Evolutionary conservation across 2,797 vertebrate genomes (phyloP).

Genomic region (Eulemur mongoz): DNA sequence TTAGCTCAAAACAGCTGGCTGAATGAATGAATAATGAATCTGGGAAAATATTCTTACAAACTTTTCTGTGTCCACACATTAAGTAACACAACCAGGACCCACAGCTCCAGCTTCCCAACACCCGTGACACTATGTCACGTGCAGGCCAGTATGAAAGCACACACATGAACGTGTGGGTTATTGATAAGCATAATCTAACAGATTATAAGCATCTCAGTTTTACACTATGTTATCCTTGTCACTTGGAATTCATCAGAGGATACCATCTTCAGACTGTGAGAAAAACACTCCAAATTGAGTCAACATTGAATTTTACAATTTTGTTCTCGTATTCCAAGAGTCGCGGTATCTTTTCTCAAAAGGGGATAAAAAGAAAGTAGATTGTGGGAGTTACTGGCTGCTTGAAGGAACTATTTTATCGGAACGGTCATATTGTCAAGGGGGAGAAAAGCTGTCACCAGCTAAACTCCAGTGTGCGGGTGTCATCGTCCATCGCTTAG

Average conservation of each 20-base stretch:
- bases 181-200: neutral
- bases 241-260: neutral
- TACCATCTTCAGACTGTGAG: neutral
- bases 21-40: neutral
- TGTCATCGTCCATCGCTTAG: fast-evolving
- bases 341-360: neutral
- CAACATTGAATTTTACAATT: neutral
- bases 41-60: neutral
- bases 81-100: neutral
- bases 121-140: fast-evolving
- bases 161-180: fast-evolving
- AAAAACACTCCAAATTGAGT: neutral
- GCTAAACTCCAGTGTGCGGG: fast-evolving
- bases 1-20: neutral
- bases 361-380: neutral
- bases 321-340: neutral
- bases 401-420: neutral
- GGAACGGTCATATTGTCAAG: neutral
- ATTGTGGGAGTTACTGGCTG: neutral
- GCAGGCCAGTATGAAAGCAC: neutral
- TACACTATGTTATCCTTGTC: too few relatives aligned
- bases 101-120: too few relatives aligned
- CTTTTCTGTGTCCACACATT: neutral
- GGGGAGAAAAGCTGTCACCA: neutral
- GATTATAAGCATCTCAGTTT: neutral